Conservation (phyloP, 30 jellyfish, hydroid and myxozoan genomes). For the Aurelia aurita complex sp. Pacific region DNA sequence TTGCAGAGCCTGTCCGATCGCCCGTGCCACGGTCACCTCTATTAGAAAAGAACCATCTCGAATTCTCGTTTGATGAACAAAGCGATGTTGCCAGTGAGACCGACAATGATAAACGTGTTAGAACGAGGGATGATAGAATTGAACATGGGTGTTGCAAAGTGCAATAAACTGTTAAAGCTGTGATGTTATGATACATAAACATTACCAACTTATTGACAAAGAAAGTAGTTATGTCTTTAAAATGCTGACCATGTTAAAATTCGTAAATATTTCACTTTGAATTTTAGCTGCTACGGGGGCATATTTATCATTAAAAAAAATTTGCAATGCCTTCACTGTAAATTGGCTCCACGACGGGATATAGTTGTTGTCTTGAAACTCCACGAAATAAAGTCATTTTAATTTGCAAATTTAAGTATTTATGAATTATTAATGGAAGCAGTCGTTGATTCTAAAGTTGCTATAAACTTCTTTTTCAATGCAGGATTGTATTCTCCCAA, state of each 20-base stretch:
- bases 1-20: conserved; percentile 12
- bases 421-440: neutral
- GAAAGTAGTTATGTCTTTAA: neutral
- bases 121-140: conserved; percentile 4
- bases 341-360: no score
- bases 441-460: neutral
- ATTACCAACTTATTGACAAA: neutral
- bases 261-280: neutral
- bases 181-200: neutral
- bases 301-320: no score
- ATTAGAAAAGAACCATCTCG: conserved; percentile 27
- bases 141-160: conserved; percentile 75
- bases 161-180: conserved; percentile 7
- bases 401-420: neutral
- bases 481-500: conserved; percentile 81
- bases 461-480: conserved; percentile 44
- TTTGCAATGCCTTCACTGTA: no score
- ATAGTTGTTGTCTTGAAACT: no score
- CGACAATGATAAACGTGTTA: conserved; percentile 22
- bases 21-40: conserved; percentile 72
- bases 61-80: conserved; percentile 51
- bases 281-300: no score
- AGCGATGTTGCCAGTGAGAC: conserved; percentile 28
- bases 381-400: neutral
- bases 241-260: neutral